Evolutionary conservation across 2,888 invertebrate genomes (phyloP), one percentile per base, ranked within the genome.

Genomic region (Mythimna loreyi): DNA sequence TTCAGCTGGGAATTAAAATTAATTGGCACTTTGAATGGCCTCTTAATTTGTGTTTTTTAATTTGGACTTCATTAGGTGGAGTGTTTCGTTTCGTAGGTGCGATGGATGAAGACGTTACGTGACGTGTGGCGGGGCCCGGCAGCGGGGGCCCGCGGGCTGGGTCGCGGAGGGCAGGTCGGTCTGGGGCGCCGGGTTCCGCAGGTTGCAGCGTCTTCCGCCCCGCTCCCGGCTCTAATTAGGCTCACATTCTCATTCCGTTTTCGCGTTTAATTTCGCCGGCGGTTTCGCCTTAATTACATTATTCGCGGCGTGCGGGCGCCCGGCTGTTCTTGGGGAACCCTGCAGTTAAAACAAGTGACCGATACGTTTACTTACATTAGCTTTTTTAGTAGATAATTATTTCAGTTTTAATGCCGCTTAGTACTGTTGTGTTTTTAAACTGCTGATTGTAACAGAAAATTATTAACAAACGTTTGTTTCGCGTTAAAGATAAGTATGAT

Each of bases 211-310:
- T 85, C 83, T 85, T 82, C 89, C 86, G 72, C 85, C 86, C 89
- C 89, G 86, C 85, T 83, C 93, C 91, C 92, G 90, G 90, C 93
- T 94, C 96, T 96, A 96, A 96, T 96, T 96, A 96, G 96, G 93
- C 95, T 95, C 96, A 96, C 95, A 96, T 96, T 96, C 96, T 96
- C 96, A 94, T 96, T 96, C 94, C 94, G 95, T 96, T 96, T 96
- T 95, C 95, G 94, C 96, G 95, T 96, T 96, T 96, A 96, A 96
- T 96, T 96, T 95, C 91, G 93, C 92, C 91, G 90, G 96, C 93
- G 96, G 96, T 96, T 94, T 93, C 90, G 92, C 90, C 94, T 95
- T 96, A 96, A 96, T 96, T 96, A 96, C 96, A 93, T 96, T 96
- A 96, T 94, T 94, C 96, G 94, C 91, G 91, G 90, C 86, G 84